Base-by-base conservation (phyloP, 2,888 invertebrate genomes). In the Mesorhabditis spiculigera region DNA sequence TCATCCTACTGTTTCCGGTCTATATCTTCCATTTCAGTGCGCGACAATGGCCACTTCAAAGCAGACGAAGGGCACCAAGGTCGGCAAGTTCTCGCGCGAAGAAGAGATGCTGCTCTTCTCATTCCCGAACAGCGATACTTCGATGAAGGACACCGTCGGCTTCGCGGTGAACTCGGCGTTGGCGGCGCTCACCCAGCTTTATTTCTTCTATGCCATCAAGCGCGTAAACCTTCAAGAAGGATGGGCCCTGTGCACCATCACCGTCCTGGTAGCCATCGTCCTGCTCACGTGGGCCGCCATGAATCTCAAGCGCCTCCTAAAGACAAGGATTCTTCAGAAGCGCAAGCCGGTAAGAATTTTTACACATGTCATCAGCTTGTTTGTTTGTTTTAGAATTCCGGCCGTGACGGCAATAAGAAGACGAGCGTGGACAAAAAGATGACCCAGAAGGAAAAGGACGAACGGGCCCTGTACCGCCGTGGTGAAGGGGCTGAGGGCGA, bases 381-480 rank as follows among this genome's bases (percentile, higher is more conserved):
- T 28, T 28, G 28, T 28, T 28, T 28, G 28, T 28, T 28, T 28
- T 28, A 28, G 28, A 28, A 28, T 28, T 28, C n/a, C 58, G 58
- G n/a, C 10, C 58, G 58, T 10, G 58, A 50, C 8, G n/a, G 8
- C 58, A 50, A 50, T n/a, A 50, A 50, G 58, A 50, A 50, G n/a
- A 13, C 8, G 10, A n/a, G 10, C 10, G 58, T 13, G 8, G 58
- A 50, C 58, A 50, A 50, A n/a, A 50, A 50, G n/a, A 50, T 50
- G 58, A 50, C 58, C n/a, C 58, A n/a, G n/a, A 50, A 50, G 58
- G 58, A 50, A n/a, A 50, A 50, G n/a, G 58, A 50, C 58, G 58
- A 50, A n/a, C 58, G 58, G 58, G 58, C 58, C n/a, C 58, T 50
- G 10, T 50, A 13, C 58, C 58, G 58, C 8, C 58, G 58, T n/a